Percentiles rank a stretch among this genome's conserved stretches.
Evolutionary conservation across 2,888 invertebrate genomes (phyloP).

Genomic region (Trissoscelio sp.): DNA sequence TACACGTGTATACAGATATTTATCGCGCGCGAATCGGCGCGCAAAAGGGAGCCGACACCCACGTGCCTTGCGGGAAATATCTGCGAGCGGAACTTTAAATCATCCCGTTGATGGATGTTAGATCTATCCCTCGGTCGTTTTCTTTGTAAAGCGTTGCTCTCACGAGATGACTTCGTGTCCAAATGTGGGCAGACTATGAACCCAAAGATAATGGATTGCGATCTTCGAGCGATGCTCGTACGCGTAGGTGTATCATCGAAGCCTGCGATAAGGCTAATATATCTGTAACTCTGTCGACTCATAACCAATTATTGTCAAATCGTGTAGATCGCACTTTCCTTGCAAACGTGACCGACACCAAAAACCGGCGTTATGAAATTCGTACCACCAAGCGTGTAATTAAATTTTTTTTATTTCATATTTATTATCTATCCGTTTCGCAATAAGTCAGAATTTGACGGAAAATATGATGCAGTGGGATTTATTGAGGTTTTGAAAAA

Average conservation of each 20-base stretch:
- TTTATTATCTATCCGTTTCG: slow-evolving; percentile 16
- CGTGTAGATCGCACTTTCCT: slow-evolving; percentile 24
- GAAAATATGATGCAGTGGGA: neutral
- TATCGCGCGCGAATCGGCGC: slow-evolving; percentile 44
- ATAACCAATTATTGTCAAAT: slow-evolving; percentile 60
- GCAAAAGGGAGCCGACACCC: slow-evolving; percentile 55
- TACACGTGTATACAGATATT: slow-evolving; percentile 59
- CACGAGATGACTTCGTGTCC: slow-evolving; percentile 52
- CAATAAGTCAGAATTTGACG: neutral
- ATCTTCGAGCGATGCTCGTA: slow-evolving; percentile 32
- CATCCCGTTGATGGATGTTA: slow-evolving; percentile 77
- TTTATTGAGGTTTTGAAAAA: no score
- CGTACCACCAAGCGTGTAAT: slow-evolving; percentile 9
- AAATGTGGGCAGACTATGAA: slow-evolving; percentile 65
- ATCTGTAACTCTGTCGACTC: slow-evolving; percentile 55
- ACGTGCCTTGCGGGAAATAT: slow-evolving; percentile 66
- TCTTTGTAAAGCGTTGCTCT: slow-evolving; percentile 47
- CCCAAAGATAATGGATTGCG: slow-evolving; percentile 62
- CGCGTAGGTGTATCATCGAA: slow-evolving; percentile 67
- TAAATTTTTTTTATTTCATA: slow-evolving; percentile 1
- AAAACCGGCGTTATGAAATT: slow-evolving; percentile 20
- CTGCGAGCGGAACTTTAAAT: slow-evolving; percentile 75
- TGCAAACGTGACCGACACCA: slow-evolving; percentile 29
- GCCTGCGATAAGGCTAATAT: slow-evolving; percentile 51
- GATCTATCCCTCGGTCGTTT: slow-evolving; percentile 48